phyloP scores from a whole-genome alignment of 2,113 vertebrate genomes.

The Urocolius indicus region DNA sequence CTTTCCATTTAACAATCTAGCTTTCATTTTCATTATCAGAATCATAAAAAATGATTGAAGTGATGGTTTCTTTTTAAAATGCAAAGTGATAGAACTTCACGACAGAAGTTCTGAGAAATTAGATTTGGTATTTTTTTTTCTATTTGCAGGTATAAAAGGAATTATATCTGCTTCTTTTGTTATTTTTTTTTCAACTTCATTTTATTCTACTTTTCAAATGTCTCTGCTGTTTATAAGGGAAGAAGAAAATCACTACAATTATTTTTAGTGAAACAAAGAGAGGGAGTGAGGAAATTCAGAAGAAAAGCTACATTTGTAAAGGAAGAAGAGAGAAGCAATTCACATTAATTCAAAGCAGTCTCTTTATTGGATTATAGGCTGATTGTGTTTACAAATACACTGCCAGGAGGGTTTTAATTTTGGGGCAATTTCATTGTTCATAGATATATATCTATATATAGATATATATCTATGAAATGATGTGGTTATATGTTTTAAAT shows the following conservation, averaged over 20 bases:
- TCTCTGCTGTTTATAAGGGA: constrained; percentile 34
- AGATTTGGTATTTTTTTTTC: constrained; percentile 6
- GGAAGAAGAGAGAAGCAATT: constrained; percentile 64
- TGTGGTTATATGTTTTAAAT: constrained; percentile 84
- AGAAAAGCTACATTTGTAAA: constrained; percentile 75
- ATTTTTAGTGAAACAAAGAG: constrained; percentile 68
- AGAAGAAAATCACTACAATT: constrained; percentile 43
- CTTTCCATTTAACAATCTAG: constrained; percentile 65
- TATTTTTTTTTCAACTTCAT: background rate
- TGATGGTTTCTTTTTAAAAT: constrained; percentile 69
- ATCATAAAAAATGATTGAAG: constrained; percentile 72
- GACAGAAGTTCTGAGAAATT: constrained; percentile 70
- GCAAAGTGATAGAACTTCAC: constrained; percentile 50
- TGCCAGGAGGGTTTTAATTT: constrained; percentile 88
- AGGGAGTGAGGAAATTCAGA: constrained; percentile 58
- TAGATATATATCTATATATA: constrained; percentile 80
- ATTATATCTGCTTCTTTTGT: constrained; percentile 26
- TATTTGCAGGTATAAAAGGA: constrained; percentile 54
- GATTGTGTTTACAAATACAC: constrained; percentile 87
- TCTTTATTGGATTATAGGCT: constrained; percentile 84
- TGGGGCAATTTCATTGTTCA: constrained; percentile 84
- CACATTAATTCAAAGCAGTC: constrained; percentile 80
- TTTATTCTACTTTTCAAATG: constrained; percentile 43
- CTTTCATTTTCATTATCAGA: constrained; percentile 73
- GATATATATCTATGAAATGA: constrained; percentile 85